These are phyloP conservation scores for Ceraclea dissimilis DNA, from an alignment of 2,888 invertebrate genomes.

Conservation along the genomic window DNA sequence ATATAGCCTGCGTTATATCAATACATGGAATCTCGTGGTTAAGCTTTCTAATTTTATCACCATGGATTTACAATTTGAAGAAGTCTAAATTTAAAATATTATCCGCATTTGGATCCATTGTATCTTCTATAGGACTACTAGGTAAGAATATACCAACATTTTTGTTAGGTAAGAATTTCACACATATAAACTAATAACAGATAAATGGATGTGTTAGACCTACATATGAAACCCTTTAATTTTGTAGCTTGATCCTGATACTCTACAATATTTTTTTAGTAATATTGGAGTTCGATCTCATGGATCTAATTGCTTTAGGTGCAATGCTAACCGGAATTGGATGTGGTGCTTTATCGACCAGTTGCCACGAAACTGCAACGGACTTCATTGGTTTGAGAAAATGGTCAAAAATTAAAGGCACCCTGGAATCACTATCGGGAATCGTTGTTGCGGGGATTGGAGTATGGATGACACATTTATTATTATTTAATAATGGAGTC, in stretches of 20 bases:
- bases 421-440: conserved; percentile 26
- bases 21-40: conserved; percentile 45
- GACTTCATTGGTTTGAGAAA: conserved; percentile 26
- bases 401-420: conserved; percentile 26
- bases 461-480: conserved; percentile 13
- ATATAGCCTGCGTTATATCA: conserved; percentile 41
- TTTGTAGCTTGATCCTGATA: too few relatives aligned
- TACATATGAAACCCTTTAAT: too few relatives aligned
- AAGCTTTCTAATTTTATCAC: conserved; percentile 41
- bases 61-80: conserved; percentile 41
- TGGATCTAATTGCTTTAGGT: conserved; percentile 25
- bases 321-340: conserved; percentile 27
- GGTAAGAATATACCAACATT: too few relatives aligned
- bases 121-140: conserved; percentile 18
- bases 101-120: conserved; percentile 15
- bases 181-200: too few relatives aligned
- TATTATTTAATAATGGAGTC: conserved; percentile 12
- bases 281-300: conserved; percentile 20
- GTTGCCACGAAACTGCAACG: conserved; percentile 25
- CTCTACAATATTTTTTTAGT: conserved; percentile 27
- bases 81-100: conserved; percentile 40
- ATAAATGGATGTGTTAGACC: too few relatives aligned
- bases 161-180: too few relatives aligned
- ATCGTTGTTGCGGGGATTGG: conserved; percentile 23
- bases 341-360: conserved; percentile 26